A percentile compares a stretch with the other conserved stretches of the same genome.
These are phyloP conservation scores for Polymixis flavicincta DNA, from an alignment of 2,888 invertebrate genomes.

Conservation along the genomic window DNA sequence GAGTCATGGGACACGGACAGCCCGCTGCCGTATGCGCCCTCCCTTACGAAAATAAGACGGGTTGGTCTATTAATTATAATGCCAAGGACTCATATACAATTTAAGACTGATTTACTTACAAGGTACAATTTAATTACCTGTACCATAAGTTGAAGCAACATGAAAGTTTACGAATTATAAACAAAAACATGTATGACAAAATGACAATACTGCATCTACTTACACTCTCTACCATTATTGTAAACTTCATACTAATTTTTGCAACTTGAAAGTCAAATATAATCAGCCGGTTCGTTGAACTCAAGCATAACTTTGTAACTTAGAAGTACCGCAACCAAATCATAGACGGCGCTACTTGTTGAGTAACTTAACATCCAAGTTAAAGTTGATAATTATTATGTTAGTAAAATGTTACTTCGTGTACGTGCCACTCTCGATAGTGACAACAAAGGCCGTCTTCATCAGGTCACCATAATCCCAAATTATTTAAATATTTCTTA, in stretches of 20 bases:
- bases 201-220: not conserved
- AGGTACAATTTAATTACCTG: not conserved
- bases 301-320: slow-evolving; percentile 20
- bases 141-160: not conserved
- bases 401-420: too few relatives aligned
- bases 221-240: not conserved
- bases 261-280: not conserved
- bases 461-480: too few relatives aligned
- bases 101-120: not conserved
- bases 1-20: slow-evolving; percentile 97
- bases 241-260: not conserved
- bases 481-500: too few relatives aligned
- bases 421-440: too few relatives aligned
- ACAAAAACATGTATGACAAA: not conserved
- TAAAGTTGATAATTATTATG: not conserved
- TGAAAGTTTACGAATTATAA: not conserved
- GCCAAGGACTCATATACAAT: not conserved
- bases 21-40: slow-evolving; percentile 89
- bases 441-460: too few relatives aligned
- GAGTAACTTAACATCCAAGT: not conserved
- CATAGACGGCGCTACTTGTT: slow-evolving; percentile 60
- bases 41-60: slow-evolving; percentile 73
- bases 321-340: slow-evolving; percentile 3
- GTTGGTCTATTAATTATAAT: not conserved
- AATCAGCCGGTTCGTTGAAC: slow-evolving; percentile 22